Conservation (phyloP, 2,113 vertebrate genomes). For the Laterallus jamaicensis region DNA sequence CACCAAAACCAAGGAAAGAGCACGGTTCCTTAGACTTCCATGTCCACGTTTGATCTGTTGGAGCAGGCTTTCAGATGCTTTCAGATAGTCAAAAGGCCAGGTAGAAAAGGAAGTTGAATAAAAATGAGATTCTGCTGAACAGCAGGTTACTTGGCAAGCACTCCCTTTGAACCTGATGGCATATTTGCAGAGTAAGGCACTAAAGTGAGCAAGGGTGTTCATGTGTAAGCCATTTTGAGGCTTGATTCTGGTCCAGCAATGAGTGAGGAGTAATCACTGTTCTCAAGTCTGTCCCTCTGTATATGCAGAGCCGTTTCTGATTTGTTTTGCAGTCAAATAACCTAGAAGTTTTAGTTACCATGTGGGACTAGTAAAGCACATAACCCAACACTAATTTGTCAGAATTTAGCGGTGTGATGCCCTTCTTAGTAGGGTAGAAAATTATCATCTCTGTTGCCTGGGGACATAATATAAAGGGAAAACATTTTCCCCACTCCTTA, state of each 20-base stretch:
- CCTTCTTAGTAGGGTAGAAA: neutral
- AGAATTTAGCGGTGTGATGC: neutral
- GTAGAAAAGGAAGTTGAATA: neutral
- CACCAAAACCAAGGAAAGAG: neutral
- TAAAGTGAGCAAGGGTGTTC: neutral
- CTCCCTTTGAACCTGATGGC: neutral
- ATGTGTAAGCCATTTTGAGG: neutral
- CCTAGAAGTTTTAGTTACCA: neutral
- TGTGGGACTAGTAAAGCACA: neutral
- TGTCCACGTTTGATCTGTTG: neutral
- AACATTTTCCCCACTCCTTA: neutral
- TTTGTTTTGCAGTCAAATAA: neutral
- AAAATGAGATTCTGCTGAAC: neutral
- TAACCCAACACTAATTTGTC: neutral
- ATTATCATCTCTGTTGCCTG: neutral
- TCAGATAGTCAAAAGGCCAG: neutral
- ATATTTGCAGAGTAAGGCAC: neutral
- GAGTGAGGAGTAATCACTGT: neutral
- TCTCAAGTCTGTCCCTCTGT: neutral
- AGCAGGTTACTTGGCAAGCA: neutral
- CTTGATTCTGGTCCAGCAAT: neutral
- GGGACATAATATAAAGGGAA: neutral
- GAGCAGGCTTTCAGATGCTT: neutral
- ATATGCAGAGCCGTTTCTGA: neutral
- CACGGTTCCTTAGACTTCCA: neutral